phyloP scores from a whole-genome alignment of 2,113 vertebrate genomes.

The Monopterus albus region DNA sequence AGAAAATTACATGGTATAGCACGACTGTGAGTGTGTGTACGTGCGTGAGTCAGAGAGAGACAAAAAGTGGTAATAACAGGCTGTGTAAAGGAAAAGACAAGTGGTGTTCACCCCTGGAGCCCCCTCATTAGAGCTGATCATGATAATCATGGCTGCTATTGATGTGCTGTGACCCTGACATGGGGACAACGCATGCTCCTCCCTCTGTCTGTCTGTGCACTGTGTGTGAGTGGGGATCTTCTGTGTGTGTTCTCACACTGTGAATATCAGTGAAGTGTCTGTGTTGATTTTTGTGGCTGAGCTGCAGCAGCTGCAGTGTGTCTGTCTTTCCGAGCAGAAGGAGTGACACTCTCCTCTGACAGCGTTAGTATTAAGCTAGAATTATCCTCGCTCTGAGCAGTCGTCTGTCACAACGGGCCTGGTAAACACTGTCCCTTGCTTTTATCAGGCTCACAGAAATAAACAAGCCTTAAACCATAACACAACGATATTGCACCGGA shows the following conservation, averaged over 20 bases:
- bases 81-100: constrained; percentile 54
- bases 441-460: constrained; percentile 45
- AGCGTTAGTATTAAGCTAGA: constrained; percentile 48
- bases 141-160: constrained; percentile 70
- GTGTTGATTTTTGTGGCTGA: constrained; percentile 48
- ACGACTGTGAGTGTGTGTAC: constrained; percentile 20
- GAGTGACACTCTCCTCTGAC: constrained; percentile 38
- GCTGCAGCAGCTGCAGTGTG: constrained; percentile 29
- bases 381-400: constrained; percentile 64
- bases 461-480: constrained; percentile 58
- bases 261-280: constrained; percentile 39
- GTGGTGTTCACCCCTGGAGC: constrained; percentile 47
- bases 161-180: constrained; percentile 67
- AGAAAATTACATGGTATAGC: constrained; percentile 60
- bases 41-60: constrained; percentile 40
- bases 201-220: not conserved
- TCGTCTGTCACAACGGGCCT: constrained; percentile 44
- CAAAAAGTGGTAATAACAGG: constrained; percentile 68
- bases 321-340: constrained; percentile 41
- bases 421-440: constrained; percentile 62
- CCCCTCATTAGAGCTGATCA: constrained; percentile 72
- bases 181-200: constrained; percentile 16
- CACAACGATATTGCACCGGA: constrained; percentile 68
- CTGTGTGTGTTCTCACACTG: constrained; percentile 36
- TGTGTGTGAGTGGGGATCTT: not conserved